Evolutionary conservation across 2,113 vertebrate species (phyloP).

Genomic region (Martes martes): DNA sequence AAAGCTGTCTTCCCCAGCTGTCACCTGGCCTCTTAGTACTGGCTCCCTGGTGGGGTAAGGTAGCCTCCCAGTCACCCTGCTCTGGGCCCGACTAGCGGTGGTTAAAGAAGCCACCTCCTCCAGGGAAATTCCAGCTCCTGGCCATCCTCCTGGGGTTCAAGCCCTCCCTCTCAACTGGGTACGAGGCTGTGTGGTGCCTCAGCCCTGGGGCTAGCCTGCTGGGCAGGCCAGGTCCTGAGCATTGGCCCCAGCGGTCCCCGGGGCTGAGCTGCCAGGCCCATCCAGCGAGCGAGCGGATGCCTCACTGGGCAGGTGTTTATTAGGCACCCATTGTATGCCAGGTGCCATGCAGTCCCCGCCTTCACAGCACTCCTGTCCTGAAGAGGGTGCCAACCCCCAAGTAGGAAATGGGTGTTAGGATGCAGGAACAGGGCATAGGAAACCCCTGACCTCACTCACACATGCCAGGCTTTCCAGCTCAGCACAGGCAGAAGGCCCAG

Average conservation of each 20-base stretch:
- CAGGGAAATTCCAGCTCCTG: not conserved
- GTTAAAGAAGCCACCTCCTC: not conserved
- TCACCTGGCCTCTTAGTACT: not conserved
- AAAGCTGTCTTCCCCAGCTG: accelerated
- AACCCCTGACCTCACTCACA: not conserved
- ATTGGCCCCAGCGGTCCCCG: not conserved
- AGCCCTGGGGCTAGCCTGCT: not conserved
- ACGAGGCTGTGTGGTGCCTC: not conserved
- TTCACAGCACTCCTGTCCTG: not conserved
- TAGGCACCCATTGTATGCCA: not conserved
- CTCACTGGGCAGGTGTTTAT: not conserved
- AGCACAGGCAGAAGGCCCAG: not conserved
- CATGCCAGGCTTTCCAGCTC: not conserved
- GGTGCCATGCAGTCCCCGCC: accelerated
- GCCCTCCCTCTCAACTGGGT: not conserved
- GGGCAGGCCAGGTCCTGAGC: not conserved
- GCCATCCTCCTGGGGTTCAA: not conserved
- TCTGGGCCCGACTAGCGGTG: not conserved
- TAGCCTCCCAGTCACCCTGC: not conserved
- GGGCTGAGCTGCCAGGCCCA: not conserved
- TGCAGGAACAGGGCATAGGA: not conserved
- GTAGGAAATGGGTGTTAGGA: not conserved
- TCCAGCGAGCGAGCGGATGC: not conserved
- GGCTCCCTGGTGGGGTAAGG: not conserved
- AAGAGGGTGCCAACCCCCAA: not conserved